These are phyloP conservation scores for Crossaster papposus DNA, from an alignment of 53 echinoderm and acorn worm species.

Conservation along the genomic window DNA sequence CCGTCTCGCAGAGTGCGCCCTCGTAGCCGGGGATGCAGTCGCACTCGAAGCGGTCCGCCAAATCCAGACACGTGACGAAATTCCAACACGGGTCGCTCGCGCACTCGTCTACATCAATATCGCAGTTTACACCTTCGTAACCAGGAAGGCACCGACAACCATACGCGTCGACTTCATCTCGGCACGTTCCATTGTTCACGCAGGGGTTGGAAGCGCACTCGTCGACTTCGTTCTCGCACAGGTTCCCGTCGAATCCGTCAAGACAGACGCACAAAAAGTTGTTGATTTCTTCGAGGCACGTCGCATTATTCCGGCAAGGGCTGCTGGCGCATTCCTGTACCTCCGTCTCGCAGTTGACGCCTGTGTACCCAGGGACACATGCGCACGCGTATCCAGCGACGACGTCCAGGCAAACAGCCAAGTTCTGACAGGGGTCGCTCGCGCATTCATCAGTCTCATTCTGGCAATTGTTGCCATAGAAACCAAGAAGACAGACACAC, in stretches of 20 bases:
- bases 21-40: slow-evolving; percentile 59
- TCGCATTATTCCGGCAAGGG: slow-evolving; percentile 46
- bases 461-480: slow-evolving; percentile 61
- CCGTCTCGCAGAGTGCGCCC: slow-evolving; percentile 60
- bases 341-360: slow-evolving; percentile 54
- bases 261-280: slow-evolving; percentile 63
- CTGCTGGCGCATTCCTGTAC: slow-evolving; percentile 45
- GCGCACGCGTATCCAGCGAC: slow-evolving; percentile 40
- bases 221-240: slow-evolving; percentile 70
- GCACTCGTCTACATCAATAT: slow-evolving; percentile 65
- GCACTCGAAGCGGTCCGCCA: slow-evolving; percentile 59
- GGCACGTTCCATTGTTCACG: slow-evolving; percentile 58
- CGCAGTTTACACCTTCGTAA: slow-evolving; percentile 54
- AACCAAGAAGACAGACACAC: slow-evolving; percentile 61
- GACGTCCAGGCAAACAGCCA: slow-evolving; percentile 41
- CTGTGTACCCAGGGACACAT: slow-evolving; percentile 46
- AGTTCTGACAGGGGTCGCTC: slow-evolving; percentile 49
- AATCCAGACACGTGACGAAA: slow-evolving; percentile 41
- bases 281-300: slow-evolving; percentile 43
- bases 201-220: slow-evolving; percentile 84
- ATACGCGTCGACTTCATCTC: slow-evolving; percentile 17
- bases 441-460: slow-evolving; percentile 51
- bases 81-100: slow-evolving; percentile 66
- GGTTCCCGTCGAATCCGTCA: slow-evolving; percentile 59
- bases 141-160: slow-evolving; percentile 38